Evolutionary conservation across 2,797 vertebrate species (phyloP), one percentile per base, ranked within the genome.

Genomic region (Saxicola maurus): DNA sequence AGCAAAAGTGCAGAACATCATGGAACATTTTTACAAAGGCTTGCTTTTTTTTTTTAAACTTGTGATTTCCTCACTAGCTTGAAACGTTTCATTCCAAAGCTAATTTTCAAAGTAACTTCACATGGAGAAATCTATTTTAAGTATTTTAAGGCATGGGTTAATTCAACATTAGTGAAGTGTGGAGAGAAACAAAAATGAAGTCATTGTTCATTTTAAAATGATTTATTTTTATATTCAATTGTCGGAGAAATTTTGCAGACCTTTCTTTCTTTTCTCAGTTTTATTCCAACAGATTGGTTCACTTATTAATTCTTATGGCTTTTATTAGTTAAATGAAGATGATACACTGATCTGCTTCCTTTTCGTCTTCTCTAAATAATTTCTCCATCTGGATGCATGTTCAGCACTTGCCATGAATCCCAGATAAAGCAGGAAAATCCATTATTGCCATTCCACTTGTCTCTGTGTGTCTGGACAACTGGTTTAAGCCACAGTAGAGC

Each of bases 291-390:
- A 64, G 52, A 91, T 89, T 90, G 62, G 52, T 95, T 74, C 60
- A 71, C 28, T 86, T 94, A 92, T 83, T 95, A 91, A 90, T 95
- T 94, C 92, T 91, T 93, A 94, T 76, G 93, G 89, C 77, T 94
- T 94, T 94, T 87, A 92, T 94, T 95, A 91, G 83, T 92, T 67
- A 92, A 87, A 90, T 66, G 76, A 92, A 85, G 66, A 92, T 76
- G 66, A 89, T 75, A 37, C 35, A 60, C 69, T 83, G 82, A 72
- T 82, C 76, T 0, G 16, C 81, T 95, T 94, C 94, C 85, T 91
- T 86, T 93, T 85, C 0, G n/a, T 85, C 73, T 78, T 83, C 45
- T 69, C 52, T 81, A 75, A 42, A 42, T 42, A 42, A 79, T 91
- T 78, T 73, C 49, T 90, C 89, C 92, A 87, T 92, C 92, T 93